phyloP scores from a whole-genome alignment of 2,888 invertebrate genomes.

The Mesorhabditis spiculigera region DNA sequence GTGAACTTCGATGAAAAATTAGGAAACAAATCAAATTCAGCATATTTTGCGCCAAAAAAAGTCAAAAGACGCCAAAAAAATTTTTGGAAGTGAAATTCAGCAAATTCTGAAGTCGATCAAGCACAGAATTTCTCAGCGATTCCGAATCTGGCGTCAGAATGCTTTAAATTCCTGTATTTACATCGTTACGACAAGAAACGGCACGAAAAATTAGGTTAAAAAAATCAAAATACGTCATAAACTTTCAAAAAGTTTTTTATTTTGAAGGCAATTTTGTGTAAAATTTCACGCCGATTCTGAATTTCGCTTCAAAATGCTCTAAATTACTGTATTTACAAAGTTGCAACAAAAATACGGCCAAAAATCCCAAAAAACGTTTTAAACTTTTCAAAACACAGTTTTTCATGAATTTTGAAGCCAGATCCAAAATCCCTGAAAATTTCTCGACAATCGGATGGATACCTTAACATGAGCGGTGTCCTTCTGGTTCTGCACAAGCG shows the following conservation, averaged over 20 bases:
- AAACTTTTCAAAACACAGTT: too few species aligned
- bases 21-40: too few species aligned
- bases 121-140: background rate
- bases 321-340: background rate
- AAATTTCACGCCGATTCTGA: background rate
- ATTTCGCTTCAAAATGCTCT: background rate
- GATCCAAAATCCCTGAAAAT: too few species aligned
- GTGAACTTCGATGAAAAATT: background rate
- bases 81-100: too few species aligned
- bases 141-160: background rate
- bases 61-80: too few species aligned
- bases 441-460: too few species aligned
- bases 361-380: too few species aligned
- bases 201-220: background rate
- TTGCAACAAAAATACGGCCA: too few species aligned
- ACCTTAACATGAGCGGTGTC: conserved; percentile 96
- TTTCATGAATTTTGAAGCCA: too few species aligned
- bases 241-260: background rate
- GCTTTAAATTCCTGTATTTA: background rate
- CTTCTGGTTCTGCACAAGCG: conserved; percentile 94
- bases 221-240: background rate
- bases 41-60: too few species aligned
- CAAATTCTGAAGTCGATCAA: too few species aligned
- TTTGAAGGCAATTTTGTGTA: background rate
- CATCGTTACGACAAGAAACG: background rate